Base-by-base conservation (phyloP, 2,113 vertebrate species). In the Uria aalge region DNA sequence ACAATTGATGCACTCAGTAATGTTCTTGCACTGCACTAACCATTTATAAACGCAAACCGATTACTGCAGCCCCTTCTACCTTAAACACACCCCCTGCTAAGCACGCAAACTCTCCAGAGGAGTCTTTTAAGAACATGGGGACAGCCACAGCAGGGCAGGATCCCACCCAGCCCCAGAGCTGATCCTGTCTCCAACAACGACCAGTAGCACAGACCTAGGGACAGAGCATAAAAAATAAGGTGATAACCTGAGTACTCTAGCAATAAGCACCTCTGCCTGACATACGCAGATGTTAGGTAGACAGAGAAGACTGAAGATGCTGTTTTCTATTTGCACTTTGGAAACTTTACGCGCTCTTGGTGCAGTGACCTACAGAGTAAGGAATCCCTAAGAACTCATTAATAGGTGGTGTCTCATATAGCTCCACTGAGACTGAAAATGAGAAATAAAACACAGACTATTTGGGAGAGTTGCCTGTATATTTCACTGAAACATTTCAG, bases 301-400 rank as follows among this genome's bases (percentile, higher is more conserved):
- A 63, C 36, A 50, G 24, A 47, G 57, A 66, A 88, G 53, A 62
- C 47, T 34, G 34, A 73, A 82, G 84, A 74, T 1, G 12, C 29
- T 75, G 53, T 63, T 87, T 87, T 76, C 73, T 87, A 22, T 79
- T 74, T 91, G 52, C 32, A 34, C 81, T 94, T 76, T 32, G 77
- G 92, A 88, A 88, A 87, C 52, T 79, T 69, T 36, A 22, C 18
- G 57, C 8, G 9, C 45, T 82, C 38, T 91, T 63, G 74, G 55
- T 94, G 81, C 23, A 34, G 87, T 96, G 96, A 96, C 59, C 74
- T 96, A 96, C 71, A 74, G 78, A 77, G 85, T 80, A 83, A 97
- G 55, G 93, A 91, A 95, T 97, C 91, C 95, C 94, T 92, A 95
- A 97, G 94, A 96, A 91, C 88, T 95, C 94, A 82, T 92, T 85